Conservation (phyloP, 23 tunicate species). For the Ciona savignyi region DNA sequence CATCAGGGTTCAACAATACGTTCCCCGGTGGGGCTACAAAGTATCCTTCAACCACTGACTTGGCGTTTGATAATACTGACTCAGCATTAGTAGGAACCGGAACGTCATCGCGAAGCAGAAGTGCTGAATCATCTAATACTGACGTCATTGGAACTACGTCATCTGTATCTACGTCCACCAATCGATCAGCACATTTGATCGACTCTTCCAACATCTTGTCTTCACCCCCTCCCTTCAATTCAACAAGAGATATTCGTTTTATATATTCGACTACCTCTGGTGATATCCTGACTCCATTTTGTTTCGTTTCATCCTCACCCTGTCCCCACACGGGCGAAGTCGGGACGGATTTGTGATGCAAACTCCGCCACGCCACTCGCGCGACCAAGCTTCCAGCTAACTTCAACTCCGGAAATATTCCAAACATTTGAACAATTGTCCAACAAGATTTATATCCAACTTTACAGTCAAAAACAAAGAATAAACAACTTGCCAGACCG, state of each 20-base stretch:
- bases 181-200: slow-evolving; percentile 39
- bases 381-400: no score
- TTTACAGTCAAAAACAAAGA: no score
- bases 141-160: slow-evolving; percentile 56
- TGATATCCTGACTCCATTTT: neutral
- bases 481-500: no score
- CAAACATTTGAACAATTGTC: no score
- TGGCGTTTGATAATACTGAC: slow-evolving; percentile 36
- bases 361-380: no score
- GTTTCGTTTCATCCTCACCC: no score
- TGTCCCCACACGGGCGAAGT: neutral
- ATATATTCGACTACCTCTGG: neutral
- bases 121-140: slow-evolving; percentile 39
- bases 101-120: slow-evolving; percentile 41
- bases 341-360: neutral
- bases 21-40: slow-evolving; percentile 80
- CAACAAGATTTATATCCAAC: no score
- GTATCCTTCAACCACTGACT: slow-evolving; percentile 40
- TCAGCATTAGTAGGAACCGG: neutral
- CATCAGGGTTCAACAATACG: neutral
- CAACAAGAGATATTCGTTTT: neutral
- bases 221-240: slow-evolving; percentile 1
- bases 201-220: slow-evolving; percentile 29
- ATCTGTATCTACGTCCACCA: slow-evolving; percentile 41
- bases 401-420: no score